Conservation (phyloP, 2,888 invertebrate species). For the Rotaria magnacalcarata region DNA sequence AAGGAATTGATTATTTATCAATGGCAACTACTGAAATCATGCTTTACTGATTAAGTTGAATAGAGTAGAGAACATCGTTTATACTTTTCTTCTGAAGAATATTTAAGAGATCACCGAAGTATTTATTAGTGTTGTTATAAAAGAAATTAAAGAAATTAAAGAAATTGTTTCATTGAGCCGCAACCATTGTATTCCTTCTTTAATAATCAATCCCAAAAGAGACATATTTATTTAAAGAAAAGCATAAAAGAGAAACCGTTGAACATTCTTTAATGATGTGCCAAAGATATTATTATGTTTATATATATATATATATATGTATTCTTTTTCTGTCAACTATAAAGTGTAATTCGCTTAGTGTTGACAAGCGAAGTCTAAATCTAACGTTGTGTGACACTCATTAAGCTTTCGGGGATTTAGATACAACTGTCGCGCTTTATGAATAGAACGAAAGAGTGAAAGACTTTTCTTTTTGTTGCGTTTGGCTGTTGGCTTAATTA, state of each 20-base stretch:
- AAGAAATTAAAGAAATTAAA: too few relatives aligned
- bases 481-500: neutral
- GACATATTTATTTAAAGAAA: neutral
- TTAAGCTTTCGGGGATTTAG: neutral
- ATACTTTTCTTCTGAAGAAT: too few relatives aligned
- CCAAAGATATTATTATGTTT: neutral
- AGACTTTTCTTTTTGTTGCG: neutral
- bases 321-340: neutral
- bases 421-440: neutral
- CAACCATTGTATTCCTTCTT: neutral
- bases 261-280: neutral
- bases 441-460: neutral
- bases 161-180: too few relatives aligned
- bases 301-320: neutral
- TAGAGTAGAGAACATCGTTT: too few relatives aligned
- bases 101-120: too few relatives aligned
- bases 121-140: too few relatives aligned
- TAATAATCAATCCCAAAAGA: neutral
- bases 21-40: neutral
- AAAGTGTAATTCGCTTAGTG: neutral
- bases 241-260: neutral
- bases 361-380: slow-evolving; percentile 1
- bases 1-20: neutral
- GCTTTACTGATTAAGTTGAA: too few relatives aligned
- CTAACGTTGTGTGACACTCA: neutral